Percentiles rank a stretch among this genome's conserved stretches.
Conservation (phyloP, 2,888 invertebrate species). For the Ormia ochracea region DNA sequence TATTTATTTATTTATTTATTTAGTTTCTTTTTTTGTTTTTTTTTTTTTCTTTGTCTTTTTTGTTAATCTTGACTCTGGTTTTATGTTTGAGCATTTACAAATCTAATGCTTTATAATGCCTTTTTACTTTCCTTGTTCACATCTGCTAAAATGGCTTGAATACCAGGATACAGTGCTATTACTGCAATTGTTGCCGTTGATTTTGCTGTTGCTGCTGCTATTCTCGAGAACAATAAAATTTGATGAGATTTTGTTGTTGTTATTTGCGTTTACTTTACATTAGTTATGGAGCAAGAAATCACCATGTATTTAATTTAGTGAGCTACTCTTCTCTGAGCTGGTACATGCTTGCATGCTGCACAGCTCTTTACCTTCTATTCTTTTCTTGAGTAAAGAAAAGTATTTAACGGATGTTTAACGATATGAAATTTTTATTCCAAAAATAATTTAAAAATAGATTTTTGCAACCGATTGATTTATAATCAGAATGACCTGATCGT, state of each 20-base stretch:
- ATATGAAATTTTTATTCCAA: background rate
- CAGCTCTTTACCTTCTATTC: background rate
- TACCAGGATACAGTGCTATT: slow-evolving; percentile 15
- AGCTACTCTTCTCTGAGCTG: background rate
- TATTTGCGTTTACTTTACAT: background rate
- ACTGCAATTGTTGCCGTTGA: background rate
- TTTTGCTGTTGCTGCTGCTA: background rate
- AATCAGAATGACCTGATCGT: too few relatives aligned
- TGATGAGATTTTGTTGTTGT: slow-evolving; percentile 31
- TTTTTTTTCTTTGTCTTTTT: too few relatives aligned
- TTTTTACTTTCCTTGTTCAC: slow-evolving; percentile 4
- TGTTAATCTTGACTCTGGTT: background rate
- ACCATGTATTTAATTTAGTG: slow-evolving; percentile 23
- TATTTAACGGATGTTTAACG: background rate
- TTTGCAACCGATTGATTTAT: too few relatives aligned
- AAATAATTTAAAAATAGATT: background rate
- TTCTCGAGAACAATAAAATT: slow-evolving; percentile 53
- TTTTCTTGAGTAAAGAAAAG: background rate
- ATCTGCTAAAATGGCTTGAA: background rate
- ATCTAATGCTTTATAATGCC: slow-evolving; percentile 16
- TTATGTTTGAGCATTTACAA: slow-evolving; percentile 2
- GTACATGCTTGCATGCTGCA: background rate
- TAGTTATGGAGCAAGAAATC: background rate
- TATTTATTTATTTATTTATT: too few relatives aligned
- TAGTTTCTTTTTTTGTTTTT: too few relatives aligned